These are phyloP conservation scores for Tipula helvola DNA, from an alignment of 2,888 invertebrate species.

Conservation along the genomic window DNA sequence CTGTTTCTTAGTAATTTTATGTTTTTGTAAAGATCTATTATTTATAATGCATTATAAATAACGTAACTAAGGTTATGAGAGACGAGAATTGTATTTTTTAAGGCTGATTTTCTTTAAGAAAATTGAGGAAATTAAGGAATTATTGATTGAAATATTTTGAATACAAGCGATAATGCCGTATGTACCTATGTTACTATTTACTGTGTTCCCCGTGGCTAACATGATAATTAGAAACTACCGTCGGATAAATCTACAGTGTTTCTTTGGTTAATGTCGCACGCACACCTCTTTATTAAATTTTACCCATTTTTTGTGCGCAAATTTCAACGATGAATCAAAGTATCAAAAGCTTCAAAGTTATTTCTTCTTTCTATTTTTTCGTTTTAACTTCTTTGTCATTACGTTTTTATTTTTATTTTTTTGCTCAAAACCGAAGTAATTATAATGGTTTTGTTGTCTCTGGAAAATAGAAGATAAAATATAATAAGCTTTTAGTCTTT, in stretches of 20 bases:
- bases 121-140: too few relatives aligned
- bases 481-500: neutral
- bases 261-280: neutral
- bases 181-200: too few relatives aligned
- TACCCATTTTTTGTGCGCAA: neutral
- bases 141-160: too few relatives aligned
- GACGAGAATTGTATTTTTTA: too few relatives aligned
- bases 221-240: neutral
- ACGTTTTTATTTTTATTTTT: neutral
- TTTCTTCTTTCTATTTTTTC: neutral
- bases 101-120: too few relatives aligned
- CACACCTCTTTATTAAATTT: neutral
- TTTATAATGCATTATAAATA: too few relatives aligned
- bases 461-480: neutral
- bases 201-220: neutral
- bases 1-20: too few relatives aligned
- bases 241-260: neutral
- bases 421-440: neutral
- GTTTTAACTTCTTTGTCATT: neutral
- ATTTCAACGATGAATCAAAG: neutral
- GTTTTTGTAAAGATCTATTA: too few relatives aligned
- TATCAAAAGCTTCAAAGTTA: constrained; percentile 4
- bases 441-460: neutral
- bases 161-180: too few relatives aligned
- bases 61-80: too few relatives aligned